Conservation (phyloP, 2,797 vertebrate genomes). For the Leuciscus waleckii region DNA sequence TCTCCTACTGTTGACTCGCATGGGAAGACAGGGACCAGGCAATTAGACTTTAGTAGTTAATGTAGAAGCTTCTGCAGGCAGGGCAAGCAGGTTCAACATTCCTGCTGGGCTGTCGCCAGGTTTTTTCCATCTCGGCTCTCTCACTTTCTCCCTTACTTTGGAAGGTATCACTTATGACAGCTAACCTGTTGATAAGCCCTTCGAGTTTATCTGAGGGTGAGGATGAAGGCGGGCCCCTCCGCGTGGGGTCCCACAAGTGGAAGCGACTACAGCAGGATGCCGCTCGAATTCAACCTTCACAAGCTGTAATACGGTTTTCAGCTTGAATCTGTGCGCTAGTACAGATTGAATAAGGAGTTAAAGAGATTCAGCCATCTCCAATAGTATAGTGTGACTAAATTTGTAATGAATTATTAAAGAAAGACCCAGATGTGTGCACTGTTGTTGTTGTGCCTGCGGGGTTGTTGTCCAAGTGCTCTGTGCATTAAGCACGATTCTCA, state of each 20-base stretch:
- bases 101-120: constrained; percentile 81
- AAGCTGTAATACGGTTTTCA: constrained; percentile 56
- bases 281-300: constrained; percentile 69
- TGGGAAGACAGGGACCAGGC: constrained; percentile 81
- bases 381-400: constrained; percentile 56
- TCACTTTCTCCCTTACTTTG: constrained; percentile 57
- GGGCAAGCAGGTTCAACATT: constrained; percentile 80
- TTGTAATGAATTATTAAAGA: constrained; percentile 63
- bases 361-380: neutral
- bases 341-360: constrained; percentile 22
- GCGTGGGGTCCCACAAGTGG: constrained; percentile 71
- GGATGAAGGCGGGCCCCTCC: constrained; percentile 64
- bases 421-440: constrained; percentile 36
- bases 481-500: constrained; percentile 77
- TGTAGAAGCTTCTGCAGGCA: constrained; percentile 80
- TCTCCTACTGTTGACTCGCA: constrained; percentile 79
- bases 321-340: neutral
- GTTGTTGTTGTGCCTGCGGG: constrained; percentile 67
- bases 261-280: constrained; percentile 78
- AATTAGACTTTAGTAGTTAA: constrained; percentile 86
- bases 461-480: constrained; percentile 67
- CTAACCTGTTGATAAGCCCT: constrained; percentile 78
- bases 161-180: constrained; percentile 75
- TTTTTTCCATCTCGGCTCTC: constrained; percentile 65
- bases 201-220: constrained; percentile 74